Base-by-base conservation (phyloP, 2,113 vertebrate genomes). In the Dolichotis patagonum region DNA sequence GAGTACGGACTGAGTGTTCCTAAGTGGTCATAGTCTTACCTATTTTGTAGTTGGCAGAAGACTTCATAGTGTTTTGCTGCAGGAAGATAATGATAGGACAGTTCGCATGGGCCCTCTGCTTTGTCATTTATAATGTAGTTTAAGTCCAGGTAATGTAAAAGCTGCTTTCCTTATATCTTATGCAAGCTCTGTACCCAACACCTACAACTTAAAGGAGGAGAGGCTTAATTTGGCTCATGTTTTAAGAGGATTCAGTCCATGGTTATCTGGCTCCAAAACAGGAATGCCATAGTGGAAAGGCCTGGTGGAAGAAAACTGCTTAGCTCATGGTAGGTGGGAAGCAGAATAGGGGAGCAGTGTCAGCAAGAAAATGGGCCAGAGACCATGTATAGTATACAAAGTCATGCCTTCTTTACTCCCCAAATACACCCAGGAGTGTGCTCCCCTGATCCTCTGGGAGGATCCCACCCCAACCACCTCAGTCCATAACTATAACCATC, bases 1-100 rank as follows among this genome's bases (percentile, higher is more conserved):
- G 32, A 90, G 85, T 88, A 90, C 67, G 14, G 85, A 92, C 67
- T 22, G 82, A 85, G 90, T 86, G 93, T 87, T 86, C 38, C 32
- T 7, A 77, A 52, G 30, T 56, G 49, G 32, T 77, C 5, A 9
- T 35, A 60, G 43, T 67, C 35, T 82, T 93, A 73, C 86, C 73
- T 26, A 0, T 43, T 80, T 91, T 87, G 16, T 41, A 83, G 32
- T 49, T 35, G 60, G 43, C 46, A 71, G 85, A 92, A 85, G 80
- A 43, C 26, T 62, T 96, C 73, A 49, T 77, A 67, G 91, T 69
- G 38, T 49, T 85, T 58, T 43, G 41, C 63, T 38, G 9, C 82
- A 62, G 81, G 26, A 84, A 49, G 16, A 16, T 60, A 17, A 17
- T 73, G 22, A 10, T 20, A 46, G 69, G 67, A 67, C 1, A 43